Base-by-base conservation (phyloP, 2,888 invertebrate genomes). In the Bimastos eiseni region DNA sequence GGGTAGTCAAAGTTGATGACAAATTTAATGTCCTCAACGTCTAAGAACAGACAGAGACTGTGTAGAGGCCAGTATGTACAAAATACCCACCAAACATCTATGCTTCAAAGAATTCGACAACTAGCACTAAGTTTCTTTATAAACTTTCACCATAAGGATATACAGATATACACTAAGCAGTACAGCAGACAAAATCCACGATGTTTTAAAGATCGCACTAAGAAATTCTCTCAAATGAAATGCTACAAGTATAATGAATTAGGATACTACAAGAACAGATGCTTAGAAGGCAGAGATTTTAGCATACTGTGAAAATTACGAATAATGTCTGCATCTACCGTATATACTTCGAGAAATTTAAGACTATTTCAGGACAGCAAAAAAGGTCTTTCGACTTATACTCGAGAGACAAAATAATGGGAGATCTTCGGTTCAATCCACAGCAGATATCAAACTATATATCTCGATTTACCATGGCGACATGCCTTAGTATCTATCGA, bases 1-100 rank as follows among this genome's bases (percentile, higher is more conserved):
- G 99, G 99, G 95, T 98, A 99, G 95, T 99, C 99, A 95, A 97
- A 98, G 95, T 99, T 99, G 93, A 99, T 98, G 83, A 99, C 99
- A 96, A 97, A 98, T 95, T 98, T 98, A 91, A 99, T 98, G 95
- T 99, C 99, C 95, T 98, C 98, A 49, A 99, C 96, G 97, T 99
- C 99, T 99, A 96, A 95, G 94, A 83, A 83, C 24, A 90, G 17
- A 90, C 2, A 90, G 0, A 4, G n/a, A 70, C 3, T 30, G 24
- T 55, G 5, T 30, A 55, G 24, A 6, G 11, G 8, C 8, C 17
- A 70, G n/a, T 70, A n/a, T 11, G 8, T n/a, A 1, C n/a, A 30
- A 70, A 30, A n/a, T 8, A n/a, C n/a, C 70, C n/a, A 70, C 8
- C n/a, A n/a, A 70, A 17, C n/a, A 70, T 70, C 8, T n/a, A 13